These are phyloP conservation scores for Momotus momota DNA, from an alignment of 2,797 vertebrate species.

Conservation along the genomic window DNA sequence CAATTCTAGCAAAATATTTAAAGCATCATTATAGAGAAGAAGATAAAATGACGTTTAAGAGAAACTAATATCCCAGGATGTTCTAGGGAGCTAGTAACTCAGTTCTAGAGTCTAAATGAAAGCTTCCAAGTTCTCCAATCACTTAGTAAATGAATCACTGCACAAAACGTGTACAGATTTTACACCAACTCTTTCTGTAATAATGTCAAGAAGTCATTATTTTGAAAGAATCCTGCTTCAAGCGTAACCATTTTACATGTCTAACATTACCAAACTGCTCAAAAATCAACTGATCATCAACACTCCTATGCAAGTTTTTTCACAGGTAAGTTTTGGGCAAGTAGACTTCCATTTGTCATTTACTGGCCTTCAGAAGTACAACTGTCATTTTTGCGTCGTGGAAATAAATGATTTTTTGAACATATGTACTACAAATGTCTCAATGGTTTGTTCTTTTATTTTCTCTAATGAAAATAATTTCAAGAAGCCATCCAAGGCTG, in stretches of 20 bases:
- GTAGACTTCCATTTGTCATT: not conserved
- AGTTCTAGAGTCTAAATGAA: not conserved
- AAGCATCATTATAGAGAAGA: not conserved
- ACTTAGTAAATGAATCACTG: not conserved
- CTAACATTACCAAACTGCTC: not conserved
- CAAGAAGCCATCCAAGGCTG: not conserved
- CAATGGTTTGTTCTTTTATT: not conserved
- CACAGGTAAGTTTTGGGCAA: not conserved
- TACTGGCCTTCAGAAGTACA: not conserved
- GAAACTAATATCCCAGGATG: not conserved
- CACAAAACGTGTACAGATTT: not conserved
- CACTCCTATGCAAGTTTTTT: not conserved
- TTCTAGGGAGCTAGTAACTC: not conserved
- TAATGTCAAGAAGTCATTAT: not conserved
- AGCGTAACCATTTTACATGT: not conserved
- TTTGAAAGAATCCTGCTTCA: not conserved
- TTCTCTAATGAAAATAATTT: not conserved
- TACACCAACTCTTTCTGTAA: not conserved
- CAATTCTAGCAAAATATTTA: not conserved
- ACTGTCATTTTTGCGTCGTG: not conserved
- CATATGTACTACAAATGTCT: not conserved
- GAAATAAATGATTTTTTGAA: not conserved
- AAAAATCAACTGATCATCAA: not conserved
- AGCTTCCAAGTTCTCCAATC: not conserved
- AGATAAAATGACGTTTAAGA: not conserved